Evolutionary conservation across 2,888 invertebrate genomes (phyloP).

Genomic region (Phalera bucephala): DNA sequence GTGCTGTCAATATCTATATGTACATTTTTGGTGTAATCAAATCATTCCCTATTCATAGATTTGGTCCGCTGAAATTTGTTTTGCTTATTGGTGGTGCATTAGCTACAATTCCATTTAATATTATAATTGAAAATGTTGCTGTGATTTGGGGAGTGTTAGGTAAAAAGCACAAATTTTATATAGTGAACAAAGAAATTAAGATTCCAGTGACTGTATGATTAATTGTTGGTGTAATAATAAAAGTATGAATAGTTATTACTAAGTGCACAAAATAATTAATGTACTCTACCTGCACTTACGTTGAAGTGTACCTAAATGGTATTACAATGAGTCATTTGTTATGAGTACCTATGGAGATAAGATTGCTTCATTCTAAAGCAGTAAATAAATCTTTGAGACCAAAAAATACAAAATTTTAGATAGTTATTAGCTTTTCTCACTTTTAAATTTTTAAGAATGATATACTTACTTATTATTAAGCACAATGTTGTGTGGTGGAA

Average conservation of each 20-base stretch:
- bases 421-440: background rate
- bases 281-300: conserved; percentile 44
- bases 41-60: conserved; percentile 95
- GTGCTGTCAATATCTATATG: conserved; percentile 98
- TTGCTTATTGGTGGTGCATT: conserved; percentile 93
- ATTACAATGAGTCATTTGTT: conserved; percentile 24
- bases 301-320: conserved; percentile 23
- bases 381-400: conserved; percentile 40
- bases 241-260: conserved; percentile 42
- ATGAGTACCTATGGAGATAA: conserved; percentile 26
- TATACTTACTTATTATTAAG: conserved; percentile 10
- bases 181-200: conserved; percentile 95
- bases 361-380: conserved; percentile 30
- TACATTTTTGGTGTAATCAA: conserved; percentile 98
- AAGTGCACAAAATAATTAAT: conserved; percentile 69
- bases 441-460: background rate
- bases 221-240: conserved; percentile 30
- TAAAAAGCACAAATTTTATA: conserved; percentile 98
- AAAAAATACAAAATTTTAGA: conserved; percentile 20
- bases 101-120: conserved; percentile 95
- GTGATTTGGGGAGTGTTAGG: conserved; percentile 97
- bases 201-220: conserved; percentile 85
- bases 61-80: conserved; percentile 90
- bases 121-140: conserved; percentile 96
- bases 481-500: conserved; percentile 13